A percentile compares a stretch with the other conserved stretches of the same genome.
Conservation (phyloP, 2,113 vertebrate species). For the Psilopogon haemacephalus region DNA sequence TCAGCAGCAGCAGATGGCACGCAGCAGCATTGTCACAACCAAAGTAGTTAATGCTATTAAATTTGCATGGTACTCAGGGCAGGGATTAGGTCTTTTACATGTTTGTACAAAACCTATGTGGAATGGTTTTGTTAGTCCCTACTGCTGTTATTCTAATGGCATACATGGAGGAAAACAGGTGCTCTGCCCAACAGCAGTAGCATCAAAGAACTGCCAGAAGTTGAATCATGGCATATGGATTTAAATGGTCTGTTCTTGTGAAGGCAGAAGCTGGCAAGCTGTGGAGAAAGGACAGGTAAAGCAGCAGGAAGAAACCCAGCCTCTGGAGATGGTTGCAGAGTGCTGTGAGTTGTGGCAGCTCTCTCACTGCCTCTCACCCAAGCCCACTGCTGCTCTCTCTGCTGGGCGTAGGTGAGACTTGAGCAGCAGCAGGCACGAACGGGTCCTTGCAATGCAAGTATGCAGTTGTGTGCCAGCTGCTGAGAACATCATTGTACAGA, state of each 20-base stretch:
- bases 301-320: neutral
- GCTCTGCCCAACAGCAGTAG: neutral
- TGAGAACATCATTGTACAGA: neutral
- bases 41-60: neutral
- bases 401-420: neutral
- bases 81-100: neutral
- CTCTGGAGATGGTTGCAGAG: neutral
- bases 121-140: neutral
- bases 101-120: neutral
- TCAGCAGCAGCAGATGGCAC: neutral
- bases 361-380: neutral
- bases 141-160: neutral
- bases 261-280: neutral
- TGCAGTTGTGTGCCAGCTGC: neutral
- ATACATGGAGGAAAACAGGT: neutral
- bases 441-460: accelerated
- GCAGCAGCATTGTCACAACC: accelerated
- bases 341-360: neutral
- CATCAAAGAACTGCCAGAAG: neutral
- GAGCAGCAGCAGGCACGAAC: neutral
- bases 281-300: neutral
- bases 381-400: neutral
- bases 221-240: neutral
- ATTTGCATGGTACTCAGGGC: neutral
- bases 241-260: neutral